These are phyloP conservation scores for Pelagia noctiluca DNA, from an alignment of 30 jellyfish, hydroid and myxozoan species.

Conservation along the genomic window DNA sequence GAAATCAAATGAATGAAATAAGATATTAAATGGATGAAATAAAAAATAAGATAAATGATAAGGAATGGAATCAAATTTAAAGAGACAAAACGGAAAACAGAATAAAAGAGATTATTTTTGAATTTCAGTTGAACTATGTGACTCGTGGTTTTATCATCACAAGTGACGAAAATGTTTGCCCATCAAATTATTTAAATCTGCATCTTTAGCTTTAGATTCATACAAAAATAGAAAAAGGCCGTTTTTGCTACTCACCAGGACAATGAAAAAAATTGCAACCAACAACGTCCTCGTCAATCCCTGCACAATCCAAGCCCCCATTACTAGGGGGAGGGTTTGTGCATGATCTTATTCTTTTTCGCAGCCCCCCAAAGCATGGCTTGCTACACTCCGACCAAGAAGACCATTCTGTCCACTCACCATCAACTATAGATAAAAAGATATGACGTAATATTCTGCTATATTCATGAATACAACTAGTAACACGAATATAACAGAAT, in stretches of 20 bases:
- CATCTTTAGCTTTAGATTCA: neutral
- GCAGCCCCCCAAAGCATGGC: constrained; percentile 33
- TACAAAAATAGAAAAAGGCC: neutral
- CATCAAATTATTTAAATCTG: no score
- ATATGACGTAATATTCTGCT: neutral
- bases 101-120: neutral
- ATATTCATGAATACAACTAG: neutral
- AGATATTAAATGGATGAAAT: no score
- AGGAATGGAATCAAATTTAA: neutral
- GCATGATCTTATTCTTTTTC: neutral
- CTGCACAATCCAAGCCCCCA: constrained; percentile 46
- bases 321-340: constrained; percentile 53
- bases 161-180: neutral
- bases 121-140: neutral
- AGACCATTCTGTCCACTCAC: constrained; percentile 60
- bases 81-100: neutral
- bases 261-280: constrained; percentile 3
- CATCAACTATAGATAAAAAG: constrained; percentile 15
- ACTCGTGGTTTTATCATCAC: no score
- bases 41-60: no score
- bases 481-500: neutral
- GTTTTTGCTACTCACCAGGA: neutral
- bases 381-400: constrained; percentile 43
- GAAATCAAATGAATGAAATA: no score
- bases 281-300: constrained; percentile 16